phyloP scores from a whole-genome alignment of 2,888 invertebrate genomes.

The Anoplius nigerrimus region DNA sequence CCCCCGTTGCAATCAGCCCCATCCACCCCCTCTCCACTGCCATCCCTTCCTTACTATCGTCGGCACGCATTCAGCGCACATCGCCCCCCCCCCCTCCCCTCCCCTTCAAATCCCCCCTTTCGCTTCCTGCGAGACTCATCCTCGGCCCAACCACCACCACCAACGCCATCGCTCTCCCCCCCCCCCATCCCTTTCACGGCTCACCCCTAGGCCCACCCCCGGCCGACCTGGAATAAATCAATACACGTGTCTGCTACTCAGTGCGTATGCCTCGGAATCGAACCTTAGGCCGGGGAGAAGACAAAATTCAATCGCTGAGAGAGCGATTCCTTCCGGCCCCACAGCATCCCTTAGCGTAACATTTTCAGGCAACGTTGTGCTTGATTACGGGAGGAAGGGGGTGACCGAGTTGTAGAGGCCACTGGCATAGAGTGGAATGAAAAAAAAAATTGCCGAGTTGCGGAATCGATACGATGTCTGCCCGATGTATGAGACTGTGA shows the following conservation, averaged over 20 bases:
- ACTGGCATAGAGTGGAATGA: too few species aligned
- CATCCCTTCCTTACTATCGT: slow-evolving; percentile 18
- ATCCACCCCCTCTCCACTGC: slow-evolving; percentile 23
- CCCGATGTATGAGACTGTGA: too few species aligned
- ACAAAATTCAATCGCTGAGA: slow-evolving; percentile 16
- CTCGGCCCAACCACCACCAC: too few species aligned
- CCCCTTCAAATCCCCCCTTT: slow-evolving; percentile 16
- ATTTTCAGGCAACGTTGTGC: too few species aligned
- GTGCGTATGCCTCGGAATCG: slow-evolving; percentile 54
- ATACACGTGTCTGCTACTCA: slow-evolving; percentile 74
- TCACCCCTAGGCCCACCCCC: slow-evolving; percentile 51
- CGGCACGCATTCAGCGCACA: slow-evolving; percentile 12
- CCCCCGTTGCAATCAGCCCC: slow-evolving; percentile 48
- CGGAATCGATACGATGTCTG: too few species aligned
- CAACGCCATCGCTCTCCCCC: slow-evolving; percentile 14
- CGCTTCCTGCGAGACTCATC: too few species aligned
- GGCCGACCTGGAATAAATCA: slow-evolving; percentile 72
- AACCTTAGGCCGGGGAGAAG: slow-evolving; percentile 60
- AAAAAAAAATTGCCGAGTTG: too few species aligned
- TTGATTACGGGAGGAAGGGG: too few species aligned
- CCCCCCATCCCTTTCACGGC: slow-evolving; percentile 10
- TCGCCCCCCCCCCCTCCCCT: slow-evolving; percentile 23
- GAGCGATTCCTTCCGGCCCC: too few species aligned
- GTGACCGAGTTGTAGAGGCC: too few species aligned
- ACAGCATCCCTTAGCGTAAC: too few species aligned